Evolutionary conservation across 1,140 invertebrate genomes (phyloP).

Genomic region (Hylyphantes graminicola): DNA sequence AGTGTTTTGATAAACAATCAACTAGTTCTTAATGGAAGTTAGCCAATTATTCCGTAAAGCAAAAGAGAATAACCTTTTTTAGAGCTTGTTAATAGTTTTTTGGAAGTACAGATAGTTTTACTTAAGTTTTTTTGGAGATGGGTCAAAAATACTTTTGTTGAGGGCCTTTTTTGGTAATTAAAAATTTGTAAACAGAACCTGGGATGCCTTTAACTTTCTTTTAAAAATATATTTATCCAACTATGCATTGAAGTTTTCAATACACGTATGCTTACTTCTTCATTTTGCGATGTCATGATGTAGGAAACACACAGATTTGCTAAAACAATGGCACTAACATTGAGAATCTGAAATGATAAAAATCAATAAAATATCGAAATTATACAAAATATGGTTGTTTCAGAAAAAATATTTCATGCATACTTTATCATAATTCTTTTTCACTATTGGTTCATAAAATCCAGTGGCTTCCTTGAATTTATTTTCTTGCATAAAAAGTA

Average conservation of each 20-base stretch:
- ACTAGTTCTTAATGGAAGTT: too few relatives aligned
- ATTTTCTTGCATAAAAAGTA: conserved; percentile 98
- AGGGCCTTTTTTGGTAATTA: neutral
- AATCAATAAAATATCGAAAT: neutral
- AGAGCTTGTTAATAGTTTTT: too few relatives aligned
- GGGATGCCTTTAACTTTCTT: neutral
- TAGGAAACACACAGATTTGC: conserved; percentile 99
- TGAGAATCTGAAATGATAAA: conserved; percentile 77
- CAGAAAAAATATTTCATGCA: neutral
- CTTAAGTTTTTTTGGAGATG: too few relatives aligned
- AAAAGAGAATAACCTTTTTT: too few relatives aligned
- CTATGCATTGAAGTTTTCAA: conserved; percentile 3
- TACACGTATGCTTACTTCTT: conserved; percentile 74
- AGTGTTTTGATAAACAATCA: too few relatives aligned
- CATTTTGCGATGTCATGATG: conserved; percentile 98
- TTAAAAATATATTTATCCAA: neutral
- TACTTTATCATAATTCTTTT: conserved; percentile 94
- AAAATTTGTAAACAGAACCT: neutral
- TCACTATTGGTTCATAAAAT: conserved; percentile 98
- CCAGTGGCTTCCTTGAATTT: conserved; percentile 98
- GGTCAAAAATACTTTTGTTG: neutral
- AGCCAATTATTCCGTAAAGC: too few relatives aligned
- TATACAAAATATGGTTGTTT: neutral
- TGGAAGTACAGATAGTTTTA: too few relatives aligned
- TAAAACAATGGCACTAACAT: conserved; percentile 94